phyloP scores from a whole-genome alignment of 2,797 vertebrate species.

The Phrynocephalus guinanensis region DNA sequence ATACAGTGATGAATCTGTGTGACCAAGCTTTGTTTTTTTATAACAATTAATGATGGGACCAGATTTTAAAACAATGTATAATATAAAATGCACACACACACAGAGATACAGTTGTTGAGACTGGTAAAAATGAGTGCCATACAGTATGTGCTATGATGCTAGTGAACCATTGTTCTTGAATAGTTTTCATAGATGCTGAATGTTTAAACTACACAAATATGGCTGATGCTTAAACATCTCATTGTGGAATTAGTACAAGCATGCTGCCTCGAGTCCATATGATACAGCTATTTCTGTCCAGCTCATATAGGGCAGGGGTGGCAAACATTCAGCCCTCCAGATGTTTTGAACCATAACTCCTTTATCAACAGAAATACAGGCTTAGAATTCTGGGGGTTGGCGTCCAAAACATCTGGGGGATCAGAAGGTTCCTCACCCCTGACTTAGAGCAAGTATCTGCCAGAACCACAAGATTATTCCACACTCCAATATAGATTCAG shows the following conservation, averaged over 20 bases:
- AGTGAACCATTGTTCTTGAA: constrained; percentile 3
- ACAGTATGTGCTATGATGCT: constrained; percentile 6
- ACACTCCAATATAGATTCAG: constrained; percentile 25
- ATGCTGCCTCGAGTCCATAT: constrained; percentile 8
- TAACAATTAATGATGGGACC: neutral
- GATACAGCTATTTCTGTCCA: constrained; percentile 52
- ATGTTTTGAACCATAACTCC: no score
- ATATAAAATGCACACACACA: neutral
- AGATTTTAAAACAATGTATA: constrained; percentile 9
- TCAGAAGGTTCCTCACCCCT: no score
- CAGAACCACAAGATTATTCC: constrained; percentile 1
- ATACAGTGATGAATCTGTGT: neutral
- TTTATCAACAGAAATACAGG: no score
- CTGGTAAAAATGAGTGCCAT: neutral
- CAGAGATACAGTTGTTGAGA: constrained; percentile 1
- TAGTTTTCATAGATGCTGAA: constrained; percentile 4
- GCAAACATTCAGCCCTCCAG: no score
- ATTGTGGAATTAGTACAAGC: constrained; percentile 49
- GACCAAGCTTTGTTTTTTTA: neutral
- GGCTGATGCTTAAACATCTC: constrained; percentile 36
- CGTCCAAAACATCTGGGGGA: no score
- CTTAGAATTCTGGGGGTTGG: no score
- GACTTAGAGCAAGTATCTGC: constrained; percentile 24
- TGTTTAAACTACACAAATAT: constrained; percentile 17
- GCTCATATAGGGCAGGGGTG: neutral